Base-by-base conservation (phyloP, 2,113 vertebrate species). In the Semnornis frantzii region DNA sequence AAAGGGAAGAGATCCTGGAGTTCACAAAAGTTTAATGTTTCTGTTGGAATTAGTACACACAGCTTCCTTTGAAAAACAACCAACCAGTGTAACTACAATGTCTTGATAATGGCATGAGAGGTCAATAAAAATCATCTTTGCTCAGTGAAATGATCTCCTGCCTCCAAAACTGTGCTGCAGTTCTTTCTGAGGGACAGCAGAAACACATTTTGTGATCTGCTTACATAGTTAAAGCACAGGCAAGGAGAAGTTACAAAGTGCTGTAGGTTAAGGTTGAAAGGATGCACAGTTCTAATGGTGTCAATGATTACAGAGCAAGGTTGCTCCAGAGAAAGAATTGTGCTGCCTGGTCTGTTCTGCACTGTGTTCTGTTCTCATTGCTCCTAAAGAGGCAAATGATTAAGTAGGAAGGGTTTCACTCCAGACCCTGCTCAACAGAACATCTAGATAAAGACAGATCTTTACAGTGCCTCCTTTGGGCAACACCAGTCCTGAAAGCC, bases 261-360 rank as follows among this genome's bases (percentile, higher is more conserved):
- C 46, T 76, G 69, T 15, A 69, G 90, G 91, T 70, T 70, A 92
- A 93, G 70, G 83, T 85, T 23, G 80, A 92, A 63, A 85, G 69
- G 27, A 31, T 1, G 2, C 28, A 57, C 17, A 27, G 17, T 59
- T 85, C 60, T 52, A 13, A 1, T 1, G 0, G 8, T 76, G 94
- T 97, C 57, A 97, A 96, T 97, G 66, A 97, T 97, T 97, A 94
- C 77, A 83, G 74, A 31, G 52, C 63, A 81, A 73, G 4, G 13
- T 90, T 46, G 34, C 28, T 57, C 4, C 25, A n/a, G 16, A 14
- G 46, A 6, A 71, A 54, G 18, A 21, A 7, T 42, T 87, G 11
- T 74, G 66, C 74, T 79, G 21, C 69, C 31, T 81, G 46, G 1
- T 60, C 44, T 84, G 14, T 16, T 74, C 42, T 44, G 42, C 42